Percentiles rank a stretch among this genome's conserved stretches.
These are phyloP conservation scores for Phasianus colchicus DNA, from an alignment of 2,113 vertebrate species.

Conservation along the genomic window DNA sequence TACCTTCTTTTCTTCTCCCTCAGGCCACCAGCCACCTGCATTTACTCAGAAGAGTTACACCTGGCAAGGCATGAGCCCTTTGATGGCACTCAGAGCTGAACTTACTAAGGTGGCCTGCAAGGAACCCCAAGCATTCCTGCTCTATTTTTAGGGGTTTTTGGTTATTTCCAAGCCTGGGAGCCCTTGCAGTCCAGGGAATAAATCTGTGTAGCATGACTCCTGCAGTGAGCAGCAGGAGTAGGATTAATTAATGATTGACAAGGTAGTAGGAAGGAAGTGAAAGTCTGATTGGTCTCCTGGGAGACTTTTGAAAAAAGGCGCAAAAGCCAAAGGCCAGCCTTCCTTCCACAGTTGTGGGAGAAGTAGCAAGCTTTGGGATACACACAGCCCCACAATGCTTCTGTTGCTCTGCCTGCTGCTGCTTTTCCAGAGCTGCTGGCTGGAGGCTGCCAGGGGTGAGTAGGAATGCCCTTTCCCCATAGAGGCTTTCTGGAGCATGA, in stretches of 20 bases:
- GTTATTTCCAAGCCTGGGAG: not conserved
- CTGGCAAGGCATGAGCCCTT: accelerated
- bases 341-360: accelerated
- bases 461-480: accelerated
- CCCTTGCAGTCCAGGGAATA: accelerated
- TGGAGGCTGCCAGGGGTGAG: accelerated
- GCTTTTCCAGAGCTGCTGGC: not conserved
- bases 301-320: accelerated
- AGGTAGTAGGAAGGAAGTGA: accelerated
- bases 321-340: accelerated
- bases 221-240: not conserved
- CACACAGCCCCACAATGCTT: accelerated
- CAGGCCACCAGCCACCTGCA: accelerated
- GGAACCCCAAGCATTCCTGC: not conserved
- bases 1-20: not conserved
- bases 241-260: not conserved
- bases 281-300: accelerated
- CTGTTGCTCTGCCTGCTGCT: not conserved
- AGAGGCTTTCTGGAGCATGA: not conserved
- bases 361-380: accelerated
- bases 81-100: accelerated
- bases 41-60: not conserved
- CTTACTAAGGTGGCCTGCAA: too few species aligned
- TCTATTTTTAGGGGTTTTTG: not conserved
- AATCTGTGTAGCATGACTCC: not conserved